phyloP scores from a whole-genome alignment of 2,113 vertebrate species.

The Ellobius talpinus region DNA sequence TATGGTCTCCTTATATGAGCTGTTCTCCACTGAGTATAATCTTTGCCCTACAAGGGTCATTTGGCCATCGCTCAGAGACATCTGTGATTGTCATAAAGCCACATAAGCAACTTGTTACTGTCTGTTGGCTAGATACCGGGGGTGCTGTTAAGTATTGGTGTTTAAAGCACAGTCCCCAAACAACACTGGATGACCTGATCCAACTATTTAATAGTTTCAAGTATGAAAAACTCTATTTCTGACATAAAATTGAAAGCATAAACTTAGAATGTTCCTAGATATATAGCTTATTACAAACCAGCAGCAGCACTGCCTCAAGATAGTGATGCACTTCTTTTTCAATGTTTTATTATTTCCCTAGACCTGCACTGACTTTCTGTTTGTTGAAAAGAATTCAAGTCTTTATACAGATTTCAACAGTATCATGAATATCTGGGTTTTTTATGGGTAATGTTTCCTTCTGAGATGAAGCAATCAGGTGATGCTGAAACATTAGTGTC shows the following conservation, averaged over 20 bases:
- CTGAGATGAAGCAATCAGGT: constrained; percentile 20
- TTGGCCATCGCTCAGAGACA: fast-evolving
- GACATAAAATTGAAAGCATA: not conserved
- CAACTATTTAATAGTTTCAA: no score
- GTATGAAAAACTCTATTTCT: not conserved
- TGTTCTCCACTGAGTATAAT: not conserved
- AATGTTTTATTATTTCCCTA: constrained; percentile 49
- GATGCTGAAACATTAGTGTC: not conserved
- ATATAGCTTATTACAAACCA: constrained; percentile 80
- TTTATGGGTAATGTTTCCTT: constrained; percentile 76
- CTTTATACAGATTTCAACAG: constrained; percentile 82
- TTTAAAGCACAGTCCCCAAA: not conserved
- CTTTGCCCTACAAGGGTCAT: not conserved
- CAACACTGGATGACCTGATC: no score
- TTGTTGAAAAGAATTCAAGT: constrained; percentile 84
- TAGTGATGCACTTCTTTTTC: constrained; percentile 31
- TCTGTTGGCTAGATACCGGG: not conserved
- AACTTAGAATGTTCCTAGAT: constrained; percentile 81
- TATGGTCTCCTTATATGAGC: not conserved
- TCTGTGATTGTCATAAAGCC: not conserved
- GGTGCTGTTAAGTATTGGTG: no score
- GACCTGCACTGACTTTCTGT: constrained; percentile 66
- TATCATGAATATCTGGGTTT: constrained; percentile 69
- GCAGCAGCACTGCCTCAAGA: constrained; percentile 43
- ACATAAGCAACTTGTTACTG: not conserved